phyloP scores from a whole-genome alignment of 2,888 invertebrate species.

The Pharmacophagus antenor region DNA sequence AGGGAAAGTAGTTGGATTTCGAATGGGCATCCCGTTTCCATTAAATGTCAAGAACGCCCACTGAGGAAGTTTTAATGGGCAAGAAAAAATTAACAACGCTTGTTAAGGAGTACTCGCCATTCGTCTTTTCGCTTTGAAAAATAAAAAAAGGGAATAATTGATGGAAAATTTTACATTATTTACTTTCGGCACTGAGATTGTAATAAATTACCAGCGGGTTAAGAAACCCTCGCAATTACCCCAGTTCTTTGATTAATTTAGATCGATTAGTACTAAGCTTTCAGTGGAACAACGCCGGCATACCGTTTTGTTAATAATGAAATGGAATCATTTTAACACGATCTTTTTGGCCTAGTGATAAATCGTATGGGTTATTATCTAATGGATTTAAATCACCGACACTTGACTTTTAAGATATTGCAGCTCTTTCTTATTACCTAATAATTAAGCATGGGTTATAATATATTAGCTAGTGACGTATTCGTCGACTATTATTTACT shows the following conservation, averaged over 20 bases:
- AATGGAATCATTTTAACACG: slow-evolving; percentile 1
- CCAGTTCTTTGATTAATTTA: slow-evolving; percentile 24
- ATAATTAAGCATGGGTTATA: too few relatives aligned
- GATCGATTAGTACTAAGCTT: slow-evolving; percentile 12
- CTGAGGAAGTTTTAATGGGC: too few relatives aligned
- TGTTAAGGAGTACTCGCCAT: background rate
- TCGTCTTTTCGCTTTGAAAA: background rate
- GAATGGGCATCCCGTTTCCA: too few relatives aligned
- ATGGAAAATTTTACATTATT: background rate
- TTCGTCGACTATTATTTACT: too few relatives aligned
- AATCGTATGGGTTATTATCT: too few relatives aligned
- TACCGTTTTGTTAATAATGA: background rate
- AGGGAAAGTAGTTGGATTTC: too few relatives aligned
- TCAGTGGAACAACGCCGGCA: background rate
- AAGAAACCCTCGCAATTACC: slow-evolving; percentile 23
- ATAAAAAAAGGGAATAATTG: background rate
- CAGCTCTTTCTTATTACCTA: too few relatives aligned
- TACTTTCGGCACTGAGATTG: slow-evolving; percentile 17
- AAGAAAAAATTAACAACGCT: background rate
- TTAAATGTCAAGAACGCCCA: background rate
- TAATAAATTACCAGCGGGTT: slow-evolving; percentile 21
- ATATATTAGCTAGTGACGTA: too few relatives aligned
- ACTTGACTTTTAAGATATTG: too few relatives aligned
- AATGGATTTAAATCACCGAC: too few relatives aligned
- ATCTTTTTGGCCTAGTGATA: too few relatives aligned